These are phyloP conservation scores for Melolontha melolontha DNA, from an alignment of 2,888 invertebrate species.

Conservation along the genomic window DNA sequence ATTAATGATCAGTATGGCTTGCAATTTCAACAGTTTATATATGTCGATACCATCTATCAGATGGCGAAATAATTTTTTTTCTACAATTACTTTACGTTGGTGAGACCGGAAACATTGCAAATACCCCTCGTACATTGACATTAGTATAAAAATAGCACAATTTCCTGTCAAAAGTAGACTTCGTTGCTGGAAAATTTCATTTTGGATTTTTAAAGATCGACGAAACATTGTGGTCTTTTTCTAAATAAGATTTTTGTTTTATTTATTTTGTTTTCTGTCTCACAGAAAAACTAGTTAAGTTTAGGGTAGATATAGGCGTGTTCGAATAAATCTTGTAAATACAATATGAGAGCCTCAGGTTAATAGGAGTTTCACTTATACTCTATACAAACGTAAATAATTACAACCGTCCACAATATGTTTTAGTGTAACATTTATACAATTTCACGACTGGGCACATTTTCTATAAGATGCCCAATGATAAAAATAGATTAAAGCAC, in stretches of 20 bases:
- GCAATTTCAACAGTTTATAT: no score
- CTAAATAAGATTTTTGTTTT: background rate
- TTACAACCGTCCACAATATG: conserved; percentile 39
- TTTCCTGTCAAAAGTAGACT: no score
- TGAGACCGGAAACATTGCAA: no score
- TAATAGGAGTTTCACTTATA: conserved; percentile 20
- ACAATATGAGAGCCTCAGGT: conserved; percentile 7
- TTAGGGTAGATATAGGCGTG: conserved; percentile 38
- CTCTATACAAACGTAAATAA: conserved; percentile 34
- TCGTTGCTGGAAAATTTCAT: no score
- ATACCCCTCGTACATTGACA: no score
- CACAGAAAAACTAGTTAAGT: conserved; percentile 33
- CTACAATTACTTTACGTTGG: no score
- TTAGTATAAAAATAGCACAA: no score
- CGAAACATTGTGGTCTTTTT: no score
- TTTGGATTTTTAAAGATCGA: no score
- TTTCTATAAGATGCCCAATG: conserved; percentile 16
- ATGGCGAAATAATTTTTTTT: no score
- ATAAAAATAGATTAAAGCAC: conserved; percentile 23
- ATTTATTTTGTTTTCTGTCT: conserved; percentile 1
- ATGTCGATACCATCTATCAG: no score
- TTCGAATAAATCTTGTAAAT: conserved; percentile 41
- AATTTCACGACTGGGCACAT: conserved; percentile 19
- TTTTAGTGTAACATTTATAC: conserved; percentile 27
- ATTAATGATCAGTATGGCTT: no score